Percentiles rank a stretch among this genome's conserved stretches.
phyloP scores from a whole-genome alignment of 2,888 invertebrate species.

The Agrotis segetum region DNA sequence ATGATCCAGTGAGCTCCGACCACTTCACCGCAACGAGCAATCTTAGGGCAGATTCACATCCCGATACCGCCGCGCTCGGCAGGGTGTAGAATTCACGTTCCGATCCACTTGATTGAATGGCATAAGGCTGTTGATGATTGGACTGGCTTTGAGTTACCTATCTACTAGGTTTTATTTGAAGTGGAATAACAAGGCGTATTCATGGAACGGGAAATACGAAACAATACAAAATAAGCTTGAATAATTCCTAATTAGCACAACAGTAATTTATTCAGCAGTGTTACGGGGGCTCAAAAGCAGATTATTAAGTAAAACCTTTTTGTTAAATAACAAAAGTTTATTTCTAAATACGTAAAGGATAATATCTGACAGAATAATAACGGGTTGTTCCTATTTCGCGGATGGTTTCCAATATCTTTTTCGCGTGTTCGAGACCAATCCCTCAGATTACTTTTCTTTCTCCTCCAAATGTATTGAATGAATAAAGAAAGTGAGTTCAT shows the following conservation, averaged over 20 bases:
- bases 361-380: constrained; percentile 77
- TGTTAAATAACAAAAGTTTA: constrained; percentile 64
- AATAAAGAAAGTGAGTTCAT: constrained; percentile 79
- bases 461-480: constrained; percentile 78
- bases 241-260: constrained; percentile 8
- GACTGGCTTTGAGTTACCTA: constrained; percentile 22
- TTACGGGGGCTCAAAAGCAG: not conserved
- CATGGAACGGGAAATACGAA: not conserved
- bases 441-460: constrained; percentile 81
- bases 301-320: constrained; percentile 33
- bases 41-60: constrained; percentile 27
- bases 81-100: constrained; percentile 48
- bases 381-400: constrained; percentile 77
- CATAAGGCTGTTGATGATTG: constrained; percentile 15
- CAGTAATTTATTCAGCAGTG: constrained; percentile 8
- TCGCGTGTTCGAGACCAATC: constrained; percentile 83
- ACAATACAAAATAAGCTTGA: constrained; percentile 8
- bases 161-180: constrained; percentile 15
- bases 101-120: constrained; percentile 43
- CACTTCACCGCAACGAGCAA: constrained; percentile 33
- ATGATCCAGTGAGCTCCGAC: constrained; percentile 22
- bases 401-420: constrained; percentile 82
- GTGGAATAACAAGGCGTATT: constrained; percentile 14
- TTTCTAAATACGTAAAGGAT: constrained; percentile 72
- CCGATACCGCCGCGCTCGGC: constrained; percentile 17